Evolutionary conservation across 1,140 invertebrate genomes (phyloP).

Genomic region (Rhopalosiphum padi): DNA sequence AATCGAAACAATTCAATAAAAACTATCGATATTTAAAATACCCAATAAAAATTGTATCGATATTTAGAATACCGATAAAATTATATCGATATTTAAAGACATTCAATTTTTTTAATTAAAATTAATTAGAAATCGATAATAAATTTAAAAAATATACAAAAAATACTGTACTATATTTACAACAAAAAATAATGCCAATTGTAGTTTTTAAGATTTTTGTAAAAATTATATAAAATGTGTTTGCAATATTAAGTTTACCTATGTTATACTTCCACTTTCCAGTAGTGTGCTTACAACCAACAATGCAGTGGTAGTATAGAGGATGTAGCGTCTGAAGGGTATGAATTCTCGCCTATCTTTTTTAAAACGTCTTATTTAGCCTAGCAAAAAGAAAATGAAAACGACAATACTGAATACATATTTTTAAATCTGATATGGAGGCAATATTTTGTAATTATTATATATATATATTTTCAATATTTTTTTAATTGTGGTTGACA

Average conservation of each 20-base stretch:
- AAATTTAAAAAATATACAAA: not conserved
- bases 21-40: slow-evolving; percentile 27
- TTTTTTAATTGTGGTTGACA: too few species aligned
- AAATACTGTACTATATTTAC: not conserved
- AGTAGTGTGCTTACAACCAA: not conserved
- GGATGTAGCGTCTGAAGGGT: too few species aligned
- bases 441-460: not conserved
- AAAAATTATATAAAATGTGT: not conserved
- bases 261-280: not conserved
- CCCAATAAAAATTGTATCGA: not conserved
- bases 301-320: not conserved
- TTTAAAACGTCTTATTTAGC: not conserved
- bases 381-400: not conserved
- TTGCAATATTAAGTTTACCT: not conserved
- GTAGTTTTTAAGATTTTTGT: too few species aligned
- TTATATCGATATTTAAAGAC: not conserved
- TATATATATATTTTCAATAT: too few species aligned
- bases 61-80: not conserved
- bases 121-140: not conserved
- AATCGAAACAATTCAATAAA: slow-evolving; percentile 41
- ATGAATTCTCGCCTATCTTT: too few species aligned
- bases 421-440: not conserved
- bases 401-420: not conserved
- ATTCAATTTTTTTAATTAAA: not conserved
- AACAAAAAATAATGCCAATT: not conserved